A percentile compares a stretch with the other conserved stretches of the same genome.
Evolutionary conservation across 1,140 invertebrate species (phyloP).

Genomic region (Littorina saxatilis): DNA sequence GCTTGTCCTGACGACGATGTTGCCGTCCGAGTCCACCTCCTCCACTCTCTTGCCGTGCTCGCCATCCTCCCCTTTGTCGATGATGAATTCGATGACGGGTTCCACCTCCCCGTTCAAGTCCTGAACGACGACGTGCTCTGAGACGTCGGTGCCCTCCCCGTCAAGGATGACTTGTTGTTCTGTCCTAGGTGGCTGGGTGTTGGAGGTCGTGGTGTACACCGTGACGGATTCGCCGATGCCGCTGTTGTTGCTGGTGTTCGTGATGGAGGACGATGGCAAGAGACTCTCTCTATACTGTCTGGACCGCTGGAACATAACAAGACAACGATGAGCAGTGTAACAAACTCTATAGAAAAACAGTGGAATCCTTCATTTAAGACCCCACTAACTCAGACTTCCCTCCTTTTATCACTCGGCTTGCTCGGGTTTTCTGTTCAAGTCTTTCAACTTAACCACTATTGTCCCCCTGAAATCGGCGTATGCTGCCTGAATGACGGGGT

Average conservation of each 20-base stretch:
- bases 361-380: no score
- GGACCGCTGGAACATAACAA: no score
- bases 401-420: no score
- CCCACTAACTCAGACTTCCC: no score
- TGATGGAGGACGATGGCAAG: background rate
- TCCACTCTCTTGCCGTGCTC: background rate
- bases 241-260: background rate
- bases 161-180: constrained; percentile 21
- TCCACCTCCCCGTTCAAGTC: background rate
- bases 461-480: no score
- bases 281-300: no score
- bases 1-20: background rate
- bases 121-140: background rate
- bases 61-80: background rate
- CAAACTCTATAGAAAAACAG: no score
- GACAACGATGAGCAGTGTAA: no score
- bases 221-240: background rate
- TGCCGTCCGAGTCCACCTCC: background rate
- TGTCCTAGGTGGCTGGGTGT: background rate
- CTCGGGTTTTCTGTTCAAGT: no score
- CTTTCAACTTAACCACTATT: no score
- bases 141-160: background rate
- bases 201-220: background rate
- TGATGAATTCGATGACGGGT: constrained; percentile 25
- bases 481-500: no score